Evolutionary conservation across 2,888 invertebrate genomes (phyloP), one percentile per base, ranked within the genome.

Genomic region (Acronicta psi): DNA sequence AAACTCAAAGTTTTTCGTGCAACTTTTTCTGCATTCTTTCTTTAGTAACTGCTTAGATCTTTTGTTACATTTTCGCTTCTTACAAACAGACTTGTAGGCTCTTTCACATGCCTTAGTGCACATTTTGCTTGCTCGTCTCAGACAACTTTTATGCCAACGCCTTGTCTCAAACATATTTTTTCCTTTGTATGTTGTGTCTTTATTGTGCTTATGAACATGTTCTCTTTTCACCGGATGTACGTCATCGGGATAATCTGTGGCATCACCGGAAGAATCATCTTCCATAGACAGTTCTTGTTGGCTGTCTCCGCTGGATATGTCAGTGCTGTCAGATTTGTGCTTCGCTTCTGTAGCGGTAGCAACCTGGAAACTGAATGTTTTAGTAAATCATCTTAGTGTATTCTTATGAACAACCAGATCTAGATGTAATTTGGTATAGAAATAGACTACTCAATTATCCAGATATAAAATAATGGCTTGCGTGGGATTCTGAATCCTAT

Each of bases 21-120:
- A 72, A 3, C 52, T 62, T 5, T 34, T 60, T 8, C 13, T 49
- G 18, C 73, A 73, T 46, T 67, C 67, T 0, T 25, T 29, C n/a
- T 52, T 67, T 2, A 74, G 51, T 0, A 11, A 18, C 8, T 25
- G 50, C 16, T 54, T 70, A 1, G 71, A 55, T 42, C 53, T 41
- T 7, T 20, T 53, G 0, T 55, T 44, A 17, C 71, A 73, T 10
- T 18, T 54, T 2, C 51, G 49, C 11, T 18, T 58, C n/a, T 16
- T 47, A 17, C 73, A 73, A 14, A 57, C 67, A 1, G 18, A 10
- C 8, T 49, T 73, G 10, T 20, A 67, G 0, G 67, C 71, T 6
- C 6, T 70, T 11, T 6, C 9, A 9, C 73, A 73, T 1, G 74
- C 54, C 4, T 47, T 56, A 1, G 4, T 23, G 23, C 73, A 73